A percentile compares a stretch with the other conserved stretches of the same genome.
These are phyloP conservation scores for Ostrea edulis DNA, from an alignment of 1,140 invertebrate genomes.

Conservation along the genomic window DNA sequence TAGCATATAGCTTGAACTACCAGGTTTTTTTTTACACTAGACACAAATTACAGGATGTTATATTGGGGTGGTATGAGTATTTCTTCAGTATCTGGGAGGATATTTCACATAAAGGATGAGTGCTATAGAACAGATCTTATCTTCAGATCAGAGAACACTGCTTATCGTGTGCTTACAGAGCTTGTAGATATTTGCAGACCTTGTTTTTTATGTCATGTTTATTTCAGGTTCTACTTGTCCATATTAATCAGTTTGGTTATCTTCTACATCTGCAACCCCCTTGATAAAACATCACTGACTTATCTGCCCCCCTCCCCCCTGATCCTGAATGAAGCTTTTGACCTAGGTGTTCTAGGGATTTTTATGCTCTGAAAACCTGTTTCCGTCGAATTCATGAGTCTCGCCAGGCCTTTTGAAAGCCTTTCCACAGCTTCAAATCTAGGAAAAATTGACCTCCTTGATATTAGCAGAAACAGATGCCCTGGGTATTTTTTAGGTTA, in stretches of 20 bases:
- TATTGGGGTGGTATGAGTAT: slow-evolving; percentile 1
- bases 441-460: slow-evolving; percentile 28
- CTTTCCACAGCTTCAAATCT: slow-evolving; percentile 10
- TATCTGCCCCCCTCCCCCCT: neutral
- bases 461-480: slow-evolving; percentile 34
- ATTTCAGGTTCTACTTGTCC: slow-evolving; percentile 12
- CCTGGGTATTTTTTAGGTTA: slow-evolving; percentile 6
- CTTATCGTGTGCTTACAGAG: neutral
- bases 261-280: slow-evolving; percentile 2
- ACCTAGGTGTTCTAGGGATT: neutral
- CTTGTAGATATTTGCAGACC: slow-evolving; percentile 10
- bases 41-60: slow-evolving; percentile 32
- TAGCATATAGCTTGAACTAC: neutral
- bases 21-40: neutral
- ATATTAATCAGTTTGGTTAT: slow-evolving; percentile 12
- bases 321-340: neutral
- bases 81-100: neutral
- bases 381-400: slow-evolving; percentile 6
- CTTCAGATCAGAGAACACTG: neutral
- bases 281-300: neutral
- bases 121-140: slow-evolving; percentile 1
- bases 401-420: neutral
- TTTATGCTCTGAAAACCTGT: neutral
- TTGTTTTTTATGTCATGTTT: slow-evolving; percentile 38
- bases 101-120: slow-evolving; percentile 9